These are phyloP conservation scores for Lontra canadensis DNA, from an alignment of 2,113 vertebrate genomes.

Conservation along the genomic window DNA sequence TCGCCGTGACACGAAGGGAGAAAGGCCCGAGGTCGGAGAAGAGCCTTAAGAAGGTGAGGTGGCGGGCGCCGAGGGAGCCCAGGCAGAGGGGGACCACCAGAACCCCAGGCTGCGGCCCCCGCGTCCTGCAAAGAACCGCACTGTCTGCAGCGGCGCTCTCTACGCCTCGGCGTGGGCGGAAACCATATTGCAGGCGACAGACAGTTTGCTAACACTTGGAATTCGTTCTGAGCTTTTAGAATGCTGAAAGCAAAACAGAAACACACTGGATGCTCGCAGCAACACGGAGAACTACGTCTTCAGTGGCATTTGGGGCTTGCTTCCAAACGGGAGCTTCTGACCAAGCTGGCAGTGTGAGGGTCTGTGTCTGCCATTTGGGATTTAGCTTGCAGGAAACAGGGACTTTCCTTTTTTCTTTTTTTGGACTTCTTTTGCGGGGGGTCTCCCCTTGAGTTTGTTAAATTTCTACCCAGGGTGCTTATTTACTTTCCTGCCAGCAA, in stretches of 20 bases:
- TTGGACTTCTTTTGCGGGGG: no score
- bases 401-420: background rate
- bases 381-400: background rate
- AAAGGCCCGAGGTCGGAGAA: background rate
- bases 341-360: background rate
- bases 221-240: conserved; percentile 6
- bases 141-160: background rate
- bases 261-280: conserved; percentile 29
- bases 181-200: conserved; percentile 49
- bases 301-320: background rate
- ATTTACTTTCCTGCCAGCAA: background rate
- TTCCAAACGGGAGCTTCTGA: background rate
- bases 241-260: conserved; percentile 69
- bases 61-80: accelerated
- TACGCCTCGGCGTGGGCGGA: background rate
- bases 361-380: background rate
- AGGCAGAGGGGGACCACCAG: background rate
- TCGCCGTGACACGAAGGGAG: background rate
- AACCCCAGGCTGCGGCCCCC: accelerated
- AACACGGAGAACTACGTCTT: background rate
- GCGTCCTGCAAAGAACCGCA: background rate
- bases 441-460: background rate
- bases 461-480: background rate
- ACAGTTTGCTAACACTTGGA: conserved; percentile 55
- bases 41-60: background rate